Evolutionary conservation across 2,113 vertebrate species (phyloP).

Genomic region (Mastomys natalensis): DNA sequence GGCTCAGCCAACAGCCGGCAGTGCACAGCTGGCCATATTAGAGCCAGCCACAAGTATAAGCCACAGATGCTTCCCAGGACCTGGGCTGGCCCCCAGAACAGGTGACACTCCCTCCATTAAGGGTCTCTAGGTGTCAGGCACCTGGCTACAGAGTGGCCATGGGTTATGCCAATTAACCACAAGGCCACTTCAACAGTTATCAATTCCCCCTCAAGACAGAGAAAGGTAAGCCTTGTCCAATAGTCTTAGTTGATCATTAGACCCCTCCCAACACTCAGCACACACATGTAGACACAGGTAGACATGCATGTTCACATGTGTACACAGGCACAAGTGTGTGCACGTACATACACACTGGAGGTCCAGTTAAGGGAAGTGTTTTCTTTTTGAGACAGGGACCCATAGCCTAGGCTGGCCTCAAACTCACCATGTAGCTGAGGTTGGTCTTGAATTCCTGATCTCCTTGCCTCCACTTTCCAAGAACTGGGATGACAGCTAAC

Average conservation of each 20-base stretch:
- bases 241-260: neutral
- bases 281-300: too few species aligned
- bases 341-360: neutral
- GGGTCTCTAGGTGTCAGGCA: neutral
- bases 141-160: fast-evolving
- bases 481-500: neutral
- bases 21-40: neutral
- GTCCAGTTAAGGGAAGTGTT: neutral
- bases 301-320: neutral
- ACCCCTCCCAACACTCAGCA: neutral
- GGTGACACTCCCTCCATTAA: neutral
- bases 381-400: neutral
- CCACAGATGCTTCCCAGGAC: neutral
- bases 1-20: neutral
- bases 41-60: neutral
- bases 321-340: fast-evolving
- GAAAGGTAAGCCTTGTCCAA: neutral
- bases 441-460: neutral
- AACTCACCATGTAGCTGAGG: neutral
- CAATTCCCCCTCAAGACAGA: neutral
- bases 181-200: too few species aligned
- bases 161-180: neutral
- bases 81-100: neutral
- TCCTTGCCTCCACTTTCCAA: neutral
- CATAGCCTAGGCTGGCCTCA: neutral